Base-by-base conservation (phyloP, 2,113 vertebrate genomes). In the Chloropsis cyanopogon region DNA sequence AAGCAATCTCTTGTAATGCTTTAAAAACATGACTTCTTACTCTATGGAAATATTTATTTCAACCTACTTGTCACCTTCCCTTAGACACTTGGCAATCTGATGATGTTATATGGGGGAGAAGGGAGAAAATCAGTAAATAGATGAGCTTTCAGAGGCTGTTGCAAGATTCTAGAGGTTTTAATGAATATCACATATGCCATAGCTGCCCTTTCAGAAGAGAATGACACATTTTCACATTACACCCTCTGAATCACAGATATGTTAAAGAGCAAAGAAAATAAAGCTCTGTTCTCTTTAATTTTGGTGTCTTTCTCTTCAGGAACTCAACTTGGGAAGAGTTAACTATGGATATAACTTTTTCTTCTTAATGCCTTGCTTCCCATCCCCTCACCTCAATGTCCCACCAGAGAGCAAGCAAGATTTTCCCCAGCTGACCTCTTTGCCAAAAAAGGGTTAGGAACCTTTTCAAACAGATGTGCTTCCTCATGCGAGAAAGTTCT, bases 401-500 rank as follows among this genome's bases (percentile, higher is more conserved):
- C 41, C 9, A 64, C 12, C 35, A 47, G 47, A 59, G 52, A 49
- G 46, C 35, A 39, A 15, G 63, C 10, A 9, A 11, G 6, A 15
- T 44, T 91, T 81, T 59, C 60, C 23, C 22, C 28, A 54, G 31
- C 5, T 53, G 64, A 69, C 14, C 14, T 72, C 25, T n/a, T 70
- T 59, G 22, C 19, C 52, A 92, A n/a, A 42, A 90, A 60, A 47
- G 28, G 9, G 6, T 29, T 80, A 50, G 59, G 79, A 81, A 66
- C 33, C 11, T 63, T 71, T 92, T 50, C 52, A 91, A 70, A 73
- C 16, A 66, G 50, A 49, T 61, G 41, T 83, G 25, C n/a, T 60
- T 26, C 25, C 47, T 88, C 29, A 29, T 13, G 29, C 0, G 0
- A 78, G 59, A 53, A 80, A 61, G 6, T 17, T 42, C 9, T 25